These are phyloP conservation scores for Furcifer pardalis DNA, from an alignment of 2,797 vertebrate genomes.

Conservation along the genomic window DNA sequence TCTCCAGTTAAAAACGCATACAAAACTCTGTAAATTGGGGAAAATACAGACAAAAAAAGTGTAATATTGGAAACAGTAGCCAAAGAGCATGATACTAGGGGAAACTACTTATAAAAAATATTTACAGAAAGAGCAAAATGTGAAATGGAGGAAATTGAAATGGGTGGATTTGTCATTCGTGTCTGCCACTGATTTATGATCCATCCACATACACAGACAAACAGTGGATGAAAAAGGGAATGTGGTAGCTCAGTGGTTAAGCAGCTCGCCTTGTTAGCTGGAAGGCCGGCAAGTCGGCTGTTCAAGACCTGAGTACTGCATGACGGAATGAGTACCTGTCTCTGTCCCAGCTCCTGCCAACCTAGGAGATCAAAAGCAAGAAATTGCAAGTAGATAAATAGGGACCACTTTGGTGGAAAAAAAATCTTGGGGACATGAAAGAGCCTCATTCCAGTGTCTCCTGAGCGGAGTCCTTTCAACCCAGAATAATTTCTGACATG, in stretches of 20 bases:
- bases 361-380: too few species aligned
- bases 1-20: not conserved
- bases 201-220: not conserved
- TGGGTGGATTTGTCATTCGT: not conserved
- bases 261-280: too few species aligned
- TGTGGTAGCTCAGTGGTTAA: too few species aligned
- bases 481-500: not conserved
- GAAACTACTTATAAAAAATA: not conserved
- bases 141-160: not conserved
- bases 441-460: too few species aligned
- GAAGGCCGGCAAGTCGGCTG: too few species aligned
- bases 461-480: too few species aligned
- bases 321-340: not conserved
- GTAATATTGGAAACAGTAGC: not conserved
- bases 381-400: too few species aligned
- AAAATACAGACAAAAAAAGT: not conserved
- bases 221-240: not conserved
- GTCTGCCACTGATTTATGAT: not conserved
- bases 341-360: too few species aligned
- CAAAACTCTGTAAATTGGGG: not conserved
- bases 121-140: not conserved
- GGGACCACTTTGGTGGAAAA: too few species aligned
- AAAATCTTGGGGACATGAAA: too few species aligned
- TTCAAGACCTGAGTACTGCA: too few species aligned
- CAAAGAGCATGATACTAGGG: not conserved